Evolutionary conservation across 53 echinoderm and acorn worm species (phyloP), one percentile per base, ranked within the genome.

Genomic region (Arbacia lixula): DNA sequence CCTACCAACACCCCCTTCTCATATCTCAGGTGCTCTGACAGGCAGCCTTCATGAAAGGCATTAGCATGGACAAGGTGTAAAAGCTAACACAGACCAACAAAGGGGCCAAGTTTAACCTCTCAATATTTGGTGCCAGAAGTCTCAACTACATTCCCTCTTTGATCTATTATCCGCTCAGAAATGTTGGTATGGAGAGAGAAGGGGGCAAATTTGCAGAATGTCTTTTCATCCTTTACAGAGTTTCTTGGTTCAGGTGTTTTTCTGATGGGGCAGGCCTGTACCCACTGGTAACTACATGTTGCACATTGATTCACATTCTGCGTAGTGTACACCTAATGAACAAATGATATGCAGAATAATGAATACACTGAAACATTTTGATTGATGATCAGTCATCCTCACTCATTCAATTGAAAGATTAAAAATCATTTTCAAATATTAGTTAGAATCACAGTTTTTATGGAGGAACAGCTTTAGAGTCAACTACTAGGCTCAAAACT

Each of bases 101-200:
- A 33, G 36, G 14, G 74, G 32, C 28, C 41, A 21, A 9, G 74
- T 53, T 52, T 53, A 53, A 74, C 74, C 49, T 53, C 16, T 74
- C 50, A 74, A 74, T 74, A 74, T 74, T 74, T 30, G 74, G 49
- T 32, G 74, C 14, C 74, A 74, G 53, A 74, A 74, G 74, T 74
- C 74, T 74, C 31, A 17, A 17, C 53, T 53, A 46, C 49, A 43
- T 53, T 46, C 39, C 42, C 71, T 71, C 42, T 22, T 46, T 12
- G 14, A 10, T 46, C 46, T 29, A 21, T 8, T 12, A 49, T 2
- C 3, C 20, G 33, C 26, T 19, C 12, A 31, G 52, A 53, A 74
- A 74, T 53, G 33, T 12, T 12, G 36, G 35, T 14, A 33, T 51
- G 27, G 33, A 30, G 74, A 53, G 36, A 1, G 19, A 53, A 43